Conservation (phyloP, 2,113 vertebrate species). For the Marmota monax region DNA sequence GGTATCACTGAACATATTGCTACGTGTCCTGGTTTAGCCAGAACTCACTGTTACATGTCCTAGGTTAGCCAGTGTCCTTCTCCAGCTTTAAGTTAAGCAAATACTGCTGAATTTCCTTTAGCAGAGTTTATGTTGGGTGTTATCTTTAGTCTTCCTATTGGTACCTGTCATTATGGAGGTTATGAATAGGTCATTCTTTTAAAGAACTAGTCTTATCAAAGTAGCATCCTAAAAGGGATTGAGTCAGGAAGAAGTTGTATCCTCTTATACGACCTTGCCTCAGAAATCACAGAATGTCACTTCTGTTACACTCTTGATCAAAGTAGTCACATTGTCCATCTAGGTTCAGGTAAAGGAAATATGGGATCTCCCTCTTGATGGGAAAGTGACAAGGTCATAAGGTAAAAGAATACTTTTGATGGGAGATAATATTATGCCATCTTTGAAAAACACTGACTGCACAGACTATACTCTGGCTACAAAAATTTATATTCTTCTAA, state of each 20-base stretch:
- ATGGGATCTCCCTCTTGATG: neutral
- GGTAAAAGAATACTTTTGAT: neutral
- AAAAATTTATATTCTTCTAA: neutral
- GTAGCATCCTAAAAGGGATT: neutral
- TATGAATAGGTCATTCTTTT: neutral
- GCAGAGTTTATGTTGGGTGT: neutral
- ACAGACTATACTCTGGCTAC: neutral
- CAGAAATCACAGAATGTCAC: neutral
- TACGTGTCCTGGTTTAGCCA: neutral
- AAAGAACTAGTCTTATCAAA: neutral
- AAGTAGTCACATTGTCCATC: neutral
- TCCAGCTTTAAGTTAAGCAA: neutral
- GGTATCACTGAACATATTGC: neutral
- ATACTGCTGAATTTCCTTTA: neutral
- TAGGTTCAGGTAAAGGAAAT: neutral
- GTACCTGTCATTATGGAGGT: neutral
- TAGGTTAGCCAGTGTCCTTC: neutral
- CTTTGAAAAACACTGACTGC: neutral
- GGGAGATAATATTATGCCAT: neutral
- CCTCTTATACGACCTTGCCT: neutral
- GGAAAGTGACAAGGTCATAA: neutral
- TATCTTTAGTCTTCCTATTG: neutral
- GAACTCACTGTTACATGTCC: too few species aligned
- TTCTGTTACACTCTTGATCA: neutral
- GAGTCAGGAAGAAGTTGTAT: neutral